Evolutionary conservation across 2,113 vertebrate genomes (phyloP).

Genomic region (Zosterops hypoxanthus): DNA sequence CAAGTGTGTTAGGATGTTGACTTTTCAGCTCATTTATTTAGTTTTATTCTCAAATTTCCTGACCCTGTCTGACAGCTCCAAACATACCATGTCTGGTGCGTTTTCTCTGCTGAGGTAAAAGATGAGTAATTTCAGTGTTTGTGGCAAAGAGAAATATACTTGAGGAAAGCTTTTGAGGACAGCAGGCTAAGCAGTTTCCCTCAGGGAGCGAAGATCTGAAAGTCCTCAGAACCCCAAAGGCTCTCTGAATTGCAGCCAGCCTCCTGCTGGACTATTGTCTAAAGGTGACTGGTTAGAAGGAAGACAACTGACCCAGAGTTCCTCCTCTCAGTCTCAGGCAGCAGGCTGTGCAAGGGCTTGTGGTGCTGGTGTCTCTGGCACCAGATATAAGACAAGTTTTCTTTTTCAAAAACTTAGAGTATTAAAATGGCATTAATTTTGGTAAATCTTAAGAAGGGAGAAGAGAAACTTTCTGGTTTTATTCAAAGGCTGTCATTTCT

Average conservation of each 20-base stretch:
- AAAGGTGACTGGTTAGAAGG: not conserved
- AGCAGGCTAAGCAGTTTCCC: not conserved
- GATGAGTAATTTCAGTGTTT: not conserved
- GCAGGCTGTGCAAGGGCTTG: not conserved
- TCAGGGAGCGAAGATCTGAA: not conserved
- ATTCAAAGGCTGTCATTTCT: not conserved
- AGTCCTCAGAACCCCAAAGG: not conserved
- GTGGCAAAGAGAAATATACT: not conserved
- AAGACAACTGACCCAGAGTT: not conserved
- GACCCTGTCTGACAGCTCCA: not conserved
- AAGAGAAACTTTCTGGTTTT: not conserved
- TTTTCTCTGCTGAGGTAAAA: slow-evolving; percentile 1
- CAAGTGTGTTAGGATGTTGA: slow-evolving; percentile 1
- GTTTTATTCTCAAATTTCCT: not conserved
- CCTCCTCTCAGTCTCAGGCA: not conserved
- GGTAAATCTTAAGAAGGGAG: not conserved
- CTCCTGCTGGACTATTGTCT: not conserved
- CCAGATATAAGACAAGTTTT: not conserved
- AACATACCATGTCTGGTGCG: not conserved
- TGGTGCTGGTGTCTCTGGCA: not conserved
- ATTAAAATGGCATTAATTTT: not conserved
- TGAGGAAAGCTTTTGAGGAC: not conserved
- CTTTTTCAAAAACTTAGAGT: not conserved
- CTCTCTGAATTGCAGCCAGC: not conserved
- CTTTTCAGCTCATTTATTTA: not conserved